Conservation (phyloP, 2,113 vertebrate species). For the Dascyllus trimaculatus region DNA sequence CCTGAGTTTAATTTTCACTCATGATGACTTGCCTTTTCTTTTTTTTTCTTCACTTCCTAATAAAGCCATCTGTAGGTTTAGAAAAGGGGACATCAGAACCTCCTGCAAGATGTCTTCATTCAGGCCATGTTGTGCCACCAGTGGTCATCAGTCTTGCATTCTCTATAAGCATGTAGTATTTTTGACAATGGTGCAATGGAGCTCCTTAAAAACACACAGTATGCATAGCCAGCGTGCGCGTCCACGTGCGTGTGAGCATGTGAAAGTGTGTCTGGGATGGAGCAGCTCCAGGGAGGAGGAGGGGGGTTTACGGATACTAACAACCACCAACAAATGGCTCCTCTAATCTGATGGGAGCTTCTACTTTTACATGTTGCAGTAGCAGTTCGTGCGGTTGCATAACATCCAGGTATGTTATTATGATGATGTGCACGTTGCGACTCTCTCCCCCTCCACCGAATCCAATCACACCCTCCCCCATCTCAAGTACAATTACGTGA, state of each 20-base stretch:
- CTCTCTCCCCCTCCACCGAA: slow-evolving; percentile 53
- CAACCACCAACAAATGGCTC: background rate
- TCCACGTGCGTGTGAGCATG: background rate
- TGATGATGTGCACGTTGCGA: slow-evolving; percentile 79
- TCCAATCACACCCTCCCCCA: slow-evolving; percentile 81
- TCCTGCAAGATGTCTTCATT: background rate
- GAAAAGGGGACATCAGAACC: background rate
- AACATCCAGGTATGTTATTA: slow-evolving; percentile 79
- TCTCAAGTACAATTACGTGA: slow-evolving; percentile 84
- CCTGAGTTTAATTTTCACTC: background rate
- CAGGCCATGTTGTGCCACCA: no score
- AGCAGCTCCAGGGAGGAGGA: no score
- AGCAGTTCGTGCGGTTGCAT: slow-evolving; percentile 66
- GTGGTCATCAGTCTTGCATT: slow-evolving; percentile 2
- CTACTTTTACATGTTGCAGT: slow-evolving; percentile 15
- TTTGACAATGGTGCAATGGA: slow-evolving; percentile 7
- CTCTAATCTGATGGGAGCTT: background rate
- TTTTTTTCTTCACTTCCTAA: background rate
- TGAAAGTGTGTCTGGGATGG: background rate
- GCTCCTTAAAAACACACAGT: background rate
- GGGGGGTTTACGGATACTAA: background rate
- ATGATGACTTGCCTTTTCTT: background rate
- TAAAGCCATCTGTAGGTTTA: background rate
- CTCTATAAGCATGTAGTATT: background rate
- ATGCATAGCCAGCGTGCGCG: background rate